Evolutionary conservation across 1,140 invertebrate species (phyloP).

Genomic region (Pseudachorutes palmiensis): DNA sequence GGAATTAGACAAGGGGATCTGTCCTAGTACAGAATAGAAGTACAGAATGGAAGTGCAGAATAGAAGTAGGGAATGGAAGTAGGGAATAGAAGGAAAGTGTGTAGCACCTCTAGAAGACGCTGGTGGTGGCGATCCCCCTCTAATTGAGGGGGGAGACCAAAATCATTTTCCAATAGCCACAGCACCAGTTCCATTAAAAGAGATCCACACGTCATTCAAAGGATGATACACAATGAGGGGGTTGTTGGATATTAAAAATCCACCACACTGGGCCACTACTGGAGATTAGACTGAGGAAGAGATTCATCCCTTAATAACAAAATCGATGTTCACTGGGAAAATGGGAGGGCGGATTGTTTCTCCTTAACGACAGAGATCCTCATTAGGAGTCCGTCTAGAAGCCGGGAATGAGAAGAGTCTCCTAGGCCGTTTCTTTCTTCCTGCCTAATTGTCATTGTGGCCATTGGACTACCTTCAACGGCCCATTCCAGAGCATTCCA

Average conservation of each 20-base stretch:
- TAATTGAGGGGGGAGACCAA: not conserved
- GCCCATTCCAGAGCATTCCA: too few relatives aligned
- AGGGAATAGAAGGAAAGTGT: too few relatives aligned
- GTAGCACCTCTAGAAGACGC: too few relatives aligned
- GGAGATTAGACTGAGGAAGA: slow-evolving; percentile 1
- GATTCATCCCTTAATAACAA: slow-evolving; percentile 33
- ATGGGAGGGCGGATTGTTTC: not conserved
- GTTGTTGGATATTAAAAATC: slow-evolving; percentile 12
- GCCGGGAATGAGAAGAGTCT: not conserved
- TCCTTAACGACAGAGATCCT: not conserved
- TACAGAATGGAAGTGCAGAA: too few relatives aligned
- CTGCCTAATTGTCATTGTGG: too few relatives aligned
- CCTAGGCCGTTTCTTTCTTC: too few relatives aligned
- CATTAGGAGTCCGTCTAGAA: not conserved
- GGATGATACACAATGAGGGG: too few relatives aligned
- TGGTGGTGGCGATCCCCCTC: too few relatives aligned
- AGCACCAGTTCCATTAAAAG: slow-evolving; percentile 24
- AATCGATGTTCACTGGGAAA: slow-evolving; percentile 36
- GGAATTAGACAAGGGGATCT: too few relatives aligned
- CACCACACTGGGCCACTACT: too few relatives aligned
- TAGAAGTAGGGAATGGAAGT: too few relatives aligned
- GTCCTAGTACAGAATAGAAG: too few relatives aligned
- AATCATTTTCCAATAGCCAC: slow-evolving; percentile 34
- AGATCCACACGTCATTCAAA: slow-evolving; percentile 25
- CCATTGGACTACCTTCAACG: slow-evolving; percentile 19